phyloP scores from a whole-genome alignment of 2,888 invertebrate species.

The Drosophila pseudotakahashii region DNA sequence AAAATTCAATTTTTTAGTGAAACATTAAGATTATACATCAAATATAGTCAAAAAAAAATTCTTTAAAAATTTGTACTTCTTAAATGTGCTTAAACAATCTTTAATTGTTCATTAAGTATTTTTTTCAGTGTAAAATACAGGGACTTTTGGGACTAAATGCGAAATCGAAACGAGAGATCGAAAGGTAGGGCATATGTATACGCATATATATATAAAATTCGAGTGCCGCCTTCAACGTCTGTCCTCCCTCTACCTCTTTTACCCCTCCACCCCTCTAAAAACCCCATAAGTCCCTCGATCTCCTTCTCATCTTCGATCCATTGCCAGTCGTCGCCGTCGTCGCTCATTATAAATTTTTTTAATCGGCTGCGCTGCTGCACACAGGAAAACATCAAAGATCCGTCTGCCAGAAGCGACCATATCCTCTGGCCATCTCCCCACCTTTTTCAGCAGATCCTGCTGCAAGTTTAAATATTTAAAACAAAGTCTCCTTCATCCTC shows the following conservation, averaged over 20 bases:
- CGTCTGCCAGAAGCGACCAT: constrained; percentile 57
- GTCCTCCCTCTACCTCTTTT: constrained; percentile 17
- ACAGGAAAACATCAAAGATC: constrained; percentile 77
- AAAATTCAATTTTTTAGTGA: too few species aligned
- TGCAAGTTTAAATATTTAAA: constrained; percentile 76
- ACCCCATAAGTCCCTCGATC: constrained; percentile 6
- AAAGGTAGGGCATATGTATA: constrained; percentile 62
- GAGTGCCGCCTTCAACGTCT: constrained; percentile 60
- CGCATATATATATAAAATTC: constrained; percentile 62
- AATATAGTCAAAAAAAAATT: too few species aligned
- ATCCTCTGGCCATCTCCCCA: constrained; percentile 9
- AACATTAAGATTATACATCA: too few species aligned
- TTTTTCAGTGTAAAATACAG: constrained; percentile 19
- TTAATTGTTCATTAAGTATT: too few species aligned
- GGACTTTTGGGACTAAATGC: constrained; percentile 57
- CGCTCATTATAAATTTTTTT: constrained; percentile 77
- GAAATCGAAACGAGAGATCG: constrained; percentile 76
- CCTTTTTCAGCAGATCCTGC: constrained; percentile 56
- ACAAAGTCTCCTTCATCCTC: constrained; percentile 65
- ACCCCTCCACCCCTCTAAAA: background rate
- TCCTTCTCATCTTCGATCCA: constrained; percentile 43
- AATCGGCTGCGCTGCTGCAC: constrained; percentile 57
- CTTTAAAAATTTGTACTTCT: too few species aligned
- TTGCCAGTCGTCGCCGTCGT: constrained; percentile 41
- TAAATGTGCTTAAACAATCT: too few species aligned